These are phyloP conservation scores for Luffia ferchaultella DNA, from an alignment of 2,888 invertebrate genomes.

Conservation along the genomic window DNA sequence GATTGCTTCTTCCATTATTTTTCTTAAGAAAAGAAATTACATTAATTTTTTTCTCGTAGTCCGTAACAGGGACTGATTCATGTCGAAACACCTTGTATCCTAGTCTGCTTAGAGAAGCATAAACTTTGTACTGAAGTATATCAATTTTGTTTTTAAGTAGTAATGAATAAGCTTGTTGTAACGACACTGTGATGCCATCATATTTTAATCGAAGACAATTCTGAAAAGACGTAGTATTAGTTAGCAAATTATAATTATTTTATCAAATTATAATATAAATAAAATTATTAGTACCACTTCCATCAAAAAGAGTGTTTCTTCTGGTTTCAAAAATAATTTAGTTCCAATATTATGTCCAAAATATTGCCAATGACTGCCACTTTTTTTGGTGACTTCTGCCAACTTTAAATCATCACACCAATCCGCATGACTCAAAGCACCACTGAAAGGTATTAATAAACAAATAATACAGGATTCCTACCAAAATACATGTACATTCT, in stretches of 20 bases:
- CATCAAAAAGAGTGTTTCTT: slow-evolving; percentile 71
- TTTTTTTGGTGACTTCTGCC: slow-evolving; percentile 62
- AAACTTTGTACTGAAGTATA: slow-evolving; percentile 64
- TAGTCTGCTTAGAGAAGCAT: slow-evolving; percentile 61
- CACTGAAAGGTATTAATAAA: slow-evolving; percentile 28
- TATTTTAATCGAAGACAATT: slow-evolving; percentile 67
- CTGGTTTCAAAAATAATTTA: slow-evolving; percentile 63
- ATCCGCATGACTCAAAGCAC: slow-evolving; percentile 58
- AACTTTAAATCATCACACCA: slow-evolving; percentile 60
- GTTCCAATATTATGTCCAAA: slow-evolving; percentile 57
- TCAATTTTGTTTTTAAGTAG: slow-evolving; percentile 40
- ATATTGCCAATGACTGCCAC: slow-evolving; percentile 64
- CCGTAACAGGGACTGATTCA: slow-evolving; percentile 7
- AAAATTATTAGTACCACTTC: slow-evolving; percentile 63
- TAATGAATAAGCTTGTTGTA: slow-evolving; percentile 72
- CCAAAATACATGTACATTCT: too few species aligned
- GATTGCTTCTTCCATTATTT: background rate
- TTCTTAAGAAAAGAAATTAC: background rate
- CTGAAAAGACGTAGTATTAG: slow-evolving; percentile 36
- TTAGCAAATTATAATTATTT: background rate
- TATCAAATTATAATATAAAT: slow-evolving; percentile 1
- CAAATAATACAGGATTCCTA: too few species aligned
- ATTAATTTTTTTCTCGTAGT: background rate
- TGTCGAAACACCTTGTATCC: slow-evolving; percentile 67
- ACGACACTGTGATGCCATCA: slow-evolving; percentile 65